Conservation (phyloP, 2,113 vertebrate genomes). For the Scartelaos histophorus region DNA sequence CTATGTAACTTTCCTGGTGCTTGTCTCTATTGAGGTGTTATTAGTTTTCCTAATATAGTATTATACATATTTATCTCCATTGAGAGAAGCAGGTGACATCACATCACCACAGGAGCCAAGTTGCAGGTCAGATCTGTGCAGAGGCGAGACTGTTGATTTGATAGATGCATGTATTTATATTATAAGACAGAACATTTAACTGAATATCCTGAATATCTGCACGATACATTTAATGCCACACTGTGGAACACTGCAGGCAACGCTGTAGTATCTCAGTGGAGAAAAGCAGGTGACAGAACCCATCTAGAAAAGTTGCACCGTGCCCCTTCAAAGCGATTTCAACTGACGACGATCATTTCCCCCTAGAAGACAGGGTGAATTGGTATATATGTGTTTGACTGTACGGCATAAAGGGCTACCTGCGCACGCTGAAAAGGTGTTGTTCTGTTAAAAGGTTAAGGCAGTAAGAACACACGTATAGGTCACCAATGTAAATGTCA, state of each 20-base stretch:
- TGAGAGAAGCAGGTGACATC: too few species aligned
- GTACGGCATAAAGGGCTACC: background rate
- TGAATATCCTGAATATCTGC: background rate
- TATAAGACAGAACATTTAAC: background rate
- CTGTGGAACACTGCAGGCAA: background rate
- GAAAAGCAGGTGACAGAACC: background rate
- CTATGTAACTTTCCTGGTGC: too few species aligned
- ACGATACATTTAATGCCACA: background rate
- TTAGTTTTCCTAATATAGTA: too few species aligned
- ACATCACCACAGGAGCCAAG: too few species aligned
- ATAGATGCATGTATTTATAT: too few species aligned
- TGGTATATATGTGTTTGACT: background rate
- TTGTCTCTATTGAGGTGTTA: too few species aligned
- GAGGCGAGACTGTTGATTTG: background rate
- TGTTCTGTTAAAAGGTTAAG: constrained; percentile 3
- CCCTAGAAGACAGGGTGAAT: background rate
- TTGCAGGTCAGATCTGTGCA: background rate
- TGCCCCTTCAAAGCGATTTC: background rate
- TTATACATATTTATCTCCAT: too few species aligned
- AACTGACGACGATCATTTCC: background rate
- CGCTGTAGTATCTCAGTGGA: background rate
- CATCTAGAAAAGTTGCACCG: background rate
- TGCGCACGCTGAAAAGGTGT: background rate
- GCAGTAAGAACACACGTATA: background rate
- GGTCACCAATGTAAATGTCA: constrained; percentile 10